Percentiles rank a stretch among this genome's conserved stretches.
Evolutionary conservation across 2,797 vertebrate genomes (phyloP).

Genomic region (Sandelia bainsii): DNA sequence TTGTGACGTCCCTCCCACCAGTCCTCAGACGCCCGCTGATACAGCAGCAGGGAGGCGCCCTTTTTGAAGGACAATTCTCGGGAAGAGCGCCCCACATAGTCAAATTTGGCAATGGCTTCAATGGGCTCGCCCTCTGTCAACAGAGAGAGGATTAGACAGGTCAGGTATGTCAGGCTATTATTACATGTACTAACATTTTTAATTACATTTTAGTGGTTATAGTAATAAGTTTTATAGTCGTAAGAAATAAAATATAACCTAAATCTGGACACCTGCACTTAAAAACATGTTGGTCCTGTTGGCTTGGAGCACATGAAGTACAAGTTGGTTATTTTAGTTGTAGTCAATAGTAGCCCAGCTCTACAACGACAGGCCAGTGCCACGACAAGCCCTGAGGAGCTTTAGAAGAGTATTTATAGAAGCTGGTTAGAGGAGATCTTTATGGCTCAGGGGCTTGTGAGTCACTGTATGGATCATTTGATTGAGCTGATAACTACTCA

Average conservation of each 20-base stretch:
- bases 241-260: slow-evolving; percentile 5
- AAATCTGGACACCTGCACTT: not conserved
- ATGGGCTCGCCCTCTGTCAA: slow-evolving; percentile 95
- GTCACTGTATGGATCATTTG: slow-evolving; percentile 56
- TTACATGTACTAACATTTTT: slow-evolving; percentile 4
- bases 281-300: not conserved
- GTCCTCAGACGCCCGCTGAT: slow-evolving; percentile 96
- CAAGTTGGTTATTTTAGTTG: slow-evolving; percentile 56
- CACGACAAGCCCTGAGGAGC: slow-evolving; percentile 59
- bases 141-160: slow-evolving; percentile 50
- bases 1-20: slow-evolving; percentile 99
- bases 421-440: slow-evolving; percentile 70
- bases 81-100: slow-evolving; percentile 95
- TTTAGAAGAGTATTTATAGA: slow-evolving; percentile 75
- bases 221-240: not conserved
- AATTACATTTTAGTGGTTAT: not conserved
- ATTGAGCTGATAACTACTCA: slow-evolving; percentile 47
- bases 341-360: slow-evolving; percentile 68
- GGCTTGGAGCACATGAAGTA: slow-evolving; percentile 34
- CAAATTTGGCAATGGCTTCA: slow-evolving; percentile 98
- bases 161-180: slow-evolving; percentile 46
- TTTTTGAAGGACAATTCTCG: slow-evolving; percentile 99
- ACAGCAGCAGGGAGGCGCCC: slow-evolving; percentile 96
- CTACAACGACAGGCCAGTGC: slow-evolving; percentile 48
- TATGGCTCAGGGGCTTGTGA: slow-evolving; percentile 64